Evolutionary conservation across 2,797 vertebrate genomes (phyloP).

Genomic region (Cuculus canorus): DNA sequence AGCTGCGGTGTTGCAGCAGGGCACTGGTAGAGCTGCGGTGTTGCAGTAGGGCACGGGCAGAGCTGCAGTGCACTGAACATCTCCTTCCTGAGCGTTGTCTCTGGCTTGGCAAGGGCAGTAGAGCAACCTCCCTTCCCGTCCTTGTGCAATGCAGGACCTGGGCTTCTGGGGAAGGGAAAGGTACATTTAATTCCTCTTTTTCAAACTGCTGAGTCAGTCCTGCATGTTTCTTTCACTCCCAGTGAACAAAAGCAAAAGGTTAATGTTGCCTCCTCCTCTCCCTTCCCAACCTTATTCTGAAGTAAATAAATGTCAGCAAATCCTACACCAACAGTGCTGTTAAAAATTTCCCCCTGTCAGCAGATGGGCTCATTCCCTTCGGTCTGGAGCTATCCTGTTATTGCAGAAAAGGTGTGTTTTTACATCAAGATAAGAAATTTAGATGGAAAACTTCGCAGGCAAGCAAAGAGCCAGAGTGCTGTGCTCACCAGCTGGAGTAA

Average conservation of each 20-base stretch:
- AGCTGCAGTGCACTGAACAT: fast-evolving
- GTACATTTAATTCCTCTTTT: not conserved
- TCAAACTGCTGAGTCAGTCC: constrained; percentile 27
- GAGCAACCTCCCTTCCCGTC: not conserved
- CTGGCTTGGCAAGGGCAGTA: not conserved
- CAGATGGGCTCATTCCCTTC: not conserved
- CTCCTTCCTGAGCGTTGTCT: fast-evolving
- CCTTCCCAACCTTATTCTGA: not conserved
- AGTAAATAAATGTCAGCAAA: constrained; percentile 58
- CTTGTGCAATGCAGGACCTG: not conserved
- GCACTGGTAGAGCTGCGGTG: not conserved
- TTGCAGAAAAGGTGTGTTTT: not conserved
- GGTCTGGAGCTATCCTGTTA: not conserved
- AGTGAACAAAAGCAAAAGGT: not conserved
- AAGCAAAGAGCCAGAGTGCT: fast-evolving
- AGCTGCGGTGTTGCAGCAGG: not conserved
- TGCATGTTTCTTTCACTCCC: not conserved
- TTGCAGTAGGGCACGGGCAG: too few species aligned
- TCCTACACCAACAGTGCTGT: not conserved
- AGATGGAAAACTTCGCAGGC: not conserved
- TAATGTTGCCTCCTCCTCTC: not conserved
- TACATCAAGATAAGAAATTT: not conserved
- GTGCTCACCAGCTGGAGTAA: not conserved
- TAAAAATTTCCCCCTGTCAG: constrained; percentile 46
- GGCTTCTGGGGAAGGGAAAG: not conserved